phyloP scores from a whole-genome alignment of 2,888 invertebrate species.

The Tholera decimalis region DNA sequence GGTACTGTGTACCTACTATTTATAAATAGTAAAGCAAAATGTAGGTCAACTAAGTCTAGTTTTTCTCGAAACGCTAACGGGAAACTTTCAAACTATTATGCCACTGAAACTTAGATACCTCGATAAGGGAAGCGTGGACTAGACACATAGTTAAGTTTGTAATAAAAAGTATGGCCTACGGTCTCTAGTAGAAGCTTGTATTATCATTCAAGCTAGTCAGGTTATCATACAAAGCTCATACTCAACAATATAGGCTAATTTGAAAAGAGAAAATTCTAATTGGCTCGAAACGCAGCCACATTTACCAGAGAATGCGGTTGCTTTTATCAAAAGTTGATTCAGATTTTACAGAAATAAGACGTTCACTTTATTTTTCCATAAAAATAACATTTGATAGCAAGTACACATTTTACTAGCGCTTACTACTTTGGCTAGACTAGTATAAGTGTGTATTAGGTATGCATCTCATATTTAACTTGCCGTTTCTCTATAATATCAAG shows the following conservation, averaged over 20 bases:
- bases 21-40: slow-evolving; percentile 55
- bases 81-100: slow-evolving; percentile 51
- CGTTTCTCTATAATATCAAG: slow-evolving; percentile 49
- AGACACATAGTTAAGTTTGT: slow-evolving; percentile 38
- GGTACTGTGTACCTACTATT: slow-evolving; percentile 42
- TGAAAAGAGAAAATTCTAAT: slow-evolving; percentile 28
- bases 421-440: slow-evolving; percentile 32
- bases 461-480: slow-evolving; percentile 43
- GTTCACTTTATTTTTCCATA: slow-evolving; percentile 49
- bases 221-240: not conserved
- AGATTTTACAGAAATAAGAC: slow-evolving; percentile 33
- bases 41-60: slow-evolving; percentile 55
- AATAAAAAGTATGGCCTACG: slow-evolving; percentile 22
- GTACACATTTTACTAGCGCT: slow-evolving; percentile 42
- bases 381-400: slow-evolving; percentile 48
- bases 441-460: slow-evolving; percentile 23
- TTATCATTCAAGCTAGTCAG: not conserved
- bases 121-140: slow-evolving; percentile 38
- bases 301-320: slow-evolving; percentile 18
- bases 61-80: slow-evolving; percentile 48
- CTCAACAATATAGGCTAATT: not conserved
- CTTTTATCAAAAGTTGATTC: slow-evolving; percentile 39
- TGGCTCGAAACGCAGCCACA: slow-evolving; percentile 15
- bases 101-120: slow-evolving; percentile 42
- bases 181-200: not conserved